Evolutionary conservation across 1,140 invertebrate genomes (phyloP).

Genomic region (Drosophila kohkoa): DNA sequence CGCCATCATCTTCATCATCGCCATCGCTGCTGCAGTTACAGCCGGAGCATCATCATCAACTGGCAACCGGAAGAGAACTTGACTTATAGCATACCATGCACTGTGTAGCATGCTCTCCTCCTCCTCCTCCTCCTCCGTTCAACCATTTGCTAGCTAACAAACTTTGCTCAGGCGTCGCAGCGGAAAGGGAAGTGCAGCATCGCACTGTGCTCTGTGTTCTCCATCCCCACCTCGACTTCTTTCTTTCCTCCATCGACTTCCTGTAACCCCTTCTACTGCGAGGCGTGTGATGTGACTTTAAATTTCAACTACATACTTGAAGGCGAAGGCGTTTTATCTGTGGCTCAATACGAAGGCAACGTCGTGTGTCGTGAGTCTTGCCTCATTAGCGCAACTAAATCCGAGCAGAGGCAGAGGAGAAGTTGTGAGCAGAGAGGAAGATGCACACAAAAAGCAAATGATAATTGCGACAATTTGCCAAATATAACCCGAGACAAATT

Average conservation of each 20-base stretch:
- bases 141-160: constrained; percentile 43
- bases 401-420: background rate
- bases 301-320: constrained; percentile 44
- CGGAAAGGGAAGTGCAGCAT: constrained; percentile 75
- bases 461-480: constrained; percentile 77
- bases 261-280: too few species aligned
- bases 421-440: constrained; percentile 10
- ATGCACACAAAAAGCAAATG: constrained; percentile 59
- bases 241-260: background rate
- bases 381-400: constrained; percentile 61
- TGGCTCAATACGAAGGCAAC: constrained; percentile 45
- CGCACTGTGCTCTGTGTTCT: background rate
- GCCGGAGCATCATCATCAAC: constrained; percentile 14
- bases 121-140: constrained; percentile 10
- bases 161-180: constrained; percentile 64
- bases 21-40: background rate
- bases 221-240: background rate
- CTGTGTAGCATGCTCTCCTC: constrained; percentile 3
- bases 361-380: constrained; percentile 17
- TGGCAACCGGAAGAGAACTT: constrained; percentile 69
- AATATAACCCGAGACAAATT: constrained; percentile 64
- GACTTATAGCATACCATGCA: constrained; percentile 52
- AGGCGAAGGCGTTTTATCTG: constrained; percentile 38
- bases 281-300: constrained; percentile 38
- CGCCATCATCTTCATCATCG: constrained; percentile 11